Evolutionary conservation across 37 sponge, comb jelly and placozoan species (phyloP), one percentile per base, ranked within the genome.

Genomic region (Ephydatia muelleri): DNA sequence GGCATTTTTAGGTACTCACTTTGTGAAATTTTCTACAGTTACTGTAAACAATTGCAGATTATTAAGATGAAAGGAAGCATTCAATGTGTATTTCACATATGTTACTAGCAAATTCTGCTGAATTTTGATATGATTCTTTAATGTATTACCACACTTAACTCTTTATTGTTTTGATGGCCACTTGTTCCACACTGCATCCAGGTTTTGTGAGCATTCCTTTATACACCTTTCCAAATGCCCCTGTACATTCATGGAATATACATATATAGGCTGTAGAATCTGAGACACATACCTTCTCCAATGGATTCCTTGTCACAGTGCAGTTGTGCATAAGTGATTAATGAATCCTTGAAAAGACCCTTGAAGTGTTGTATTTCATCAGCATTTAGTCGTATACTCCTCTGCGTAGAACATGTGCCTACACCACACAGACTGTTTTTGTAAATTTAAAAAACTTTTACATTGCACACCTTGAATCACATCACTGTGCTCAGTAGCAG

Each of bases 81-180:
- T n/a, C n/a, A n/a, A n/a, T n/a, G n/a, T n/a, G n/a, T n/a, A n/a
- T n/a, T n/a, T n/a, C n/a, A n/a, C n/a, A n/a, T n/a, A n/a, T n/a
- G n/a, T n/a, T n/a, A n/a, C n/a, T n/a, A n/a, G n/a, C n/a, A n/a
- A n/a, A n/a, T n/a, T n/a, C n/a, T n/a, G n/a, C n/a, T n/a, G n/a
- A 57, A 57, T 11, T 21, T 19, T 57, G 6, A 57, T 14, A 57
- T 57, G 19, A 1, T 19, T 16, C 19, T 3, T 6, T 9, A 6
- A 3, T 9, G 0, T 57, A 11, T 21, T 21, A 57, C 14, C 1
- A 1, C 57, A 57, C 57, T 5, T 57, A 57, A 82, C 82, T 82
- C 71, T 82, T 82, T 25, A 82, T 72, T 9, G 82, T 82, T 34
- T 82, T 82, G 82, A 82, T 82, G 48, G 82, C 82, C 23, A 82